These are phyloP conservation scores for Oasisia sp. DNA, from an alignment of 2,888 invertebrate species.

Conservation along the genomic window DNA sequence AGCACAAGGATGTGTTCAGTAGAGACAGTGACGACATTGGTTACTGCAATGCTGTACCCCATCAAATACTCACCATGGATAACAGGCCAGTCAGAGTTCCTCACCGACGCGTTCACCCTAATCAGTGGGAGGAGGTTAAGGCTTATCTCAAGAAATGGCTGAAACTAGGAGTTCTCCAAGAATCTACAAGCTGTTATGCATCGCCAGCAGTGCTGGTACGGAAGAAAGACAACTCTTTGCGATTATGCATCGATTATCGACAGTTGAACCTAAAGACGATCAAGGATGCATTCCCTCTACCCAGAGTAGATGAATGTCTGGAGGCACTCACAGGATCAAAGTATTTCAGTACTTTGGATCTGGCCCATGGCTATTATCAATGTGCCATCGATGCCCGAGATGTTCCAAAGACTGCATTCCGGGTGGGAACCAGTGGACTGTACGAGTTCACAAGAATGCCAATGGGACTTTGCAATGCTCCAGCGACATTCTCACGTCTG, in stretches of 20 bases:
- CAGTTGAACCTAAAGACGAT: conserved; percentile 22
- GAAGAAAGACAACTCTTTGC: conserved; percentile 27
- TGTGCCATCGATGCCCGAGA: conserved; percentile 14
- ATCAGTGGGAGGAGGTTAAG: too few species aligned
- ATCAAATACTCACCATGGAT: too few species aligned
- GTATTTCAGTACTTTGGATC: conserved; percentile 24
- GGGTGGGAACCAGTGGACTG: conserved; percentile 20
- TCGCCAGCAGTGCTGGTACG: conserved; percentile 24
- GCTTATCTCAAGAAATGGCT: too few species aligned
- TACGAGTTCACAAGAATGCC: conserved; percentile 23
- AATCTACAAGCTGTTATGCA: too few species aligned
- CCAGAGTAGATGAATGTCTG: not conserved
- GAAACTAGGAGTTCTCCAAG: too few species aligned
- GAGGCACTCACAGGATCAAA: conserved; percentile 19
- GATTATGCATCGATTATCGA: conserved; percentile 28
- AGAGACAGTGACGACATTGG: too few species aligned
- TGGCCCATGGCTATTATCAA: conserved; percentile 27
- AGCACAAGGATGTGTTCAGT: too few species aligned
- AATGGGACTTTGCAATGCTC: conserved; percentile 27
- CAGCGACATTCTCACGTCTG: conserved; percentile 20
- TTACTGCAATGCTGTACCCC: too few species aligned
- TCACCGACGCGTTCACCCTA: too few species aligned
- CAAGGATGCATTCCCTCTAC: conserved; percentile 23
- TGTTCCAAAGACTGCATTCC: conserved; percentile 26
- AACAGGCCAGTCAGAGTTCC: too few species aligned